A percentile compares a stretch with the other conserved stretches of the same genome.
Evolutionary conservation across 2,797 vertebrate genomes (phyloP).

Genomic region (Urosaurus nigricauda): DNA sequence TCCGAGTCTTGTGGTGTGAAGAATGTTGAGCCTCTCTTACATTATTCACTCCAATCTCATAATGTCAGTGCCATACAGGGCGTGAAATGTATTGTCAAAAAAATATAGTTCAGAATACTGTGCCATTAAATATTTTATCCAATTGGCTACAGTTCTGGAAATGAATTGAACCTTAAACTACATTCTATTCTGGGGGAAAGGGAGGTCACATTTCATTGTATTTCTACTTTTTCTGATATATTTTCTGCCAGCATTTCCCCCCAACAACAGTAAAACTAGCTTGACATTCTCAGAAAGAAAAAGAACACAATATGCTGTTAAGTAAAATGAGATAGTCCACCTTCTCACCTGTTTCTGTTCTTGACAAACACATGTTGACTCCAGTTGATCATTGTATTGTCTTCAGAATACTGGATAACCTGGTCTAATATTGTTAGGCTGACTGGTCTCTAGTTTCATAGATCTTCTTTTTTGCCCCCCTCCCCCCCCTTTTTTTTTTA

Average conservation of each 20-base stretch:
- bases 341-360: neutral
- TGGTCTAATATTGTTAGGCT: no score
- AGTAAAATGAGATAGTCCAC: neutral
- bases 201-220: neutral
- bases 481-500: no score
- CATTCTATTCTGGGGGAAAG: neutral
- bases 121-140: conserved; percentile 65
- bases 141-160: conserved; percentile 40
- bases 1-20: conserved; percentile 38
- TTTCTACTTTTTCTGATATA: conserved; percentile 49
- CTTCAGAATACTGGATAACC: no score
- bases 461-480: no score
- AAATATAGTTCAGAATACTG: conserved; percentile 53
- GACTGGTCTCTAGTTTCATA: no score
- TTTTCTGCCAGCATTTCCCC: conserved; percentile 57
- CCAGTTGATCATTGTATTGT: no score
- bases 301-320: neutral
- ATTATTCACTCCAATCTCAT: conserved; percentile 68
- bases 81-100: conserved; percentile 69
- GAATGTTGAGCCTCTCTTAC: conserved; percentile 60
- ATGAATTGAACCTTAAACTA: conserved; percentile 51
- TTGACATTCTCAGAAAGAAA: neutral
- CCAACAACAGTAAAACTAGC: conserved; percentile 24
- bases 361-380: neutral
- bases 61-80: conserved; percentile 60